Evolutionary conservation across 2,888 invertebrate genomes (phyloP).

Genomic region (Idaea dimidiata): DNA sequence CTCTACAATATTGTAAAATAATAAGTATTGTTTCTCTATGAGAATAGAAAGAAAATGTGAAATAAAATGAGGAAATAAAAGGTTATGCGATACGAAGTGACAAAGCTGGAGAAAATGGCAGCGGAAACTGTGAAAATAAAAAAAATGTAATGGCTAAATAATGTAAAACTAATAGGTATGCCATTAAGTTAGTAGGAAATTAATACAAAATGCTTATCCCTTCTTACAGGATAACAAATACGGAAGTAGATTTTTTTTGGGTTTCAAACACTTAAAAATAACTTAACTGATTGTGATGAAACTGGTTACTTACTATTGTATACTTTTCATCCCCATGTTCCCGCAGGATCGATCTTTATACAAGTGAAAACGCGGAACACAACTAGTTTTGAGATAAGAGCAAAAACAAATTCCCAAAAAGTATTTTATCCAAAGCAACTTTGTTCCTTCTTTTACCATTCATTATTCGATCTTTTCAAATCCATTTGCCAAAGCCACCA

Average conservation of each 20-base stretch:
- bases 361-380: too few relatives aligned
- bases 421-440: too few relatives aligned
- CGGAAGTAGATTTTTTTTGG: too few relatives aligned
- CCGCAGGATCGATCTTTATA: too few relatives aligned
- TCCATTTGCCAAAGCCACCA: not conserved
- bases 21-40: not conserved
- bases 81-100: not conserved
- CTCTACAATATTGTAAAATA: not conserved
- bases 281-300: too few relatives aligned
- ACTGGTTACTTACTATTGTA: too few relatives aligned
- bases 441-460: not conserved
- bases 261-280: too few relatives aligned
- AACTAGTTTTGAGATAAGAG: too few relatives aligned
- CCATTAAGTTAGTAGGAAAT: not conserved
- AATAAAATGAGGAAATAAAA: not conserved
- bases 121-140: not conserved
- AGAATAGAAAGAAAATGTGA: not conserved
- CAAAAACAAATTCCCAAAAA: too few relatives aligned
- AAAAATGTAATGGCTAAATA: not conserved
- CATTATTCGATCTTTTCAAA: not conserved
- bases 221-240: too few relatives aligned
- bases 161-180: not conserved
- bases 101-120: not conserved
- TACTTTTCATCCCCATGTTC: too few relatives aligned
- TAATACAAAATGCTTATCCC: too few relatives aligned